These are phyloP conservation scores for Sarcophaga rosellei DNA, from an alignment of 2,888 invertebrate species.

Conservation along the genomic window DNA sequence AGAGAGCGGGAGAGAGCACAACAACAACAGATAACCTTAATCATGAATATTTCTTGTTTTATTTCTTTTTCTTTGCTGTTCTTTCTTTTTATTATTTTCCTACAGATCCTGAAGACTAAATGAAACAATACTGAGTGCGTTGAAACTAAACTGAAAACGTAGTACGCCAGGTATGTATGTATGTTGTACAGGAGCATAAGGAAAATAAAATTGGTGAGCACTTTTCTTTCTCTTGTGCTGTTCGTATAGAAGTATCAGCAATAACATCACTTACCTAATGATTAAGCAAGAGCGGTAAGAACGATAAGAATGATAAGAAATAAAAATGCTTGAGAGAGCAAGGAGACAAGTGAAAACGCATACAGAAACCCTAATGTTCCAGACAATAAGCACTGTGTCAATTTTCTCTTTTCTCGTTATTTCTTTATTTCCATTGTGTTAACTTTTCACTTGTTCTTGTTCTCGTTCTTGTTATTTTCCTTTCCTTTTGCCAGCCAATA, in stretches of 20 bases:
- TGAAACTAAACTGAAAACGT: slow-evolving; percentile 26
- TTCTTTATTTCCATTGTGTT: slow-evolving; percentile 19
- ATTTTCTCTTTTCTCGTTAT: slow-evolving; percentile 45
- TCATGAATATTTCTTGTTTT: slow-evolving; percentile 61
- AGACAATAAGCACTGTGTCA: slow-evolving; percentile 67
- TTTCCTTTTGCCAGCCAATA: not conserved
- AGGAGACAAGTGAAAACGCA: slow-evolving; percentile 34
- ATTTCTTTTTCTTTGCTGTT: not conserved
- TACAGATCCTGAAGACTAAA: slow-evolving; percentile 43
- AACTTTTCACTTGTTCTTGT: not conserved
- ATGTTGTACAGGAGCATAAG: not conserved
- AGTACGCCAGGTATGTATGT: not conserved
- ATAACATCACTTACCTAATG: slow-evolving; percentile 11
- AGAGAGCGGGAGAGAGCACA: not conserved
- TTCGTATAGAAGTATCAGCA: not conserved
- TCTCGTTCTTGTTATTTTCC: not conserved
- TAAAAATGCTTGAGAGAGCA: slow-evolving; percentile 9
- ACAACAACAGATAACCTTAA: too few species aligned
- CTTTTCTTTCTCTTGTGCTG: not conserved
- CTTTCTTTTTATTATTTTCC: not conserved
- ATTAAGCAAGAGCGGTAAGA: slow-evolving; percentile 12
- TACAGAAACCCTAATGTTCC: slow-evolving; percentile 65
- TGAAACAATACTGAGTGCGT: slow-evolving; percentile 47
- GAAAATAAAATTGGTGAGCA: slow-evolving; percentile 48
- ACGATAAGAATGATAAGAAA: slow-evolving; percentile 21